phyloP scores from a whole-genome alignment of 2,113 vertebrate genomes.

The Corvus moneduloides region DNA sequence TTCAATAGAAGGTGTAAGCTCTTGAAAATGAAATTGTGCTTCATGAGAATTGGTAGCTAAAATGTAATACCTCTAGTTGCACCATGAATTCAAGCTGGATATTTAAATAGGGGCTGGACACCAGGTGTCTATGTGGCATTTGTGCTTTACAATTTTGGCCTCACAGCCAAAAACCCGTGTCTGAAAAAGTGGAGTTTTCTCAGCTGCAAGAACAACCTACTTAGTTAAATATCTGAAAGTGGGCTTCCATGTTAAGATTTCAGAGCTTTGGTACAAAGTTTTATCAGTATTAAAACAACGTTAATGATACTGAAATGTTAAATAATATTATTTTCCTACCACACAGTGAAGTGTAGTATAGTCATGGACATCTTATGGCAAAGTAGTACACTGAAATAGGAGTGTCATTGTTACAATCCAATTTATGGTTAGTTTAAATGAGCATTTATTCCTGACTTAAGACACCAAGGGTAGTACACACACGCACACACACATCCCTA shows the following conservation, averaged over 20 bases:
- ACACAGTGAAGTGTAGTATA: not conserved
- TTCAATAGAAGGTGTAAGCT: not conserved
- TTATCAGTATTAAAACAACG: not conserved
- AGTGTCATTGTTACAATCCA: not conserved
- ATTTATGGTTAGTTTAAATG: not conserved
- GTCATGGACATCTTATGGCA: not conserved
- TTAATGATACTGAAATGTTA: not conserved
- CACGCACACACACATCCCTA: rapidly evolving
- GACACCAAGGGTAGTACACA: not conserved
- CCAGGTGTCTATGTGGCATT: not conserved
- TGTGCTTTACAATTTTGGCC: not conserved
- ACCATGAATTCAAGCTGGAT: not conserved
- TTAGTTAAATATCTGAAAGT: not conserved
- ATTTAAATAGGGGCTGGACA: not conserved
- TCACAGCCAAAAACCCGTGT: not conserved
- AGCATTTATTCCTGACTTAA: not conserved
- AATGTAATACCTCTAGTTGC: not conserved
- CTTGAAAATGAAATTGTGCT: not conserved
- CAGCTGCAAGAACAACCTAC: not conserved
- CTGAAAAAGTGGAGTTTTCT: not conserved
- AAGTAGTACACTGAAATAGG: not conserved
- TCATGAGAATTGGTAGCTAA: not conserved
- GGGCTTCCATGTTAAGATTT: not conserved
- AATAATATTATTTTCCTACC: not conserved
- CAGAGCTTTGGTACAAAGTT: not conserved